Percentiles rank a stretch among this genome's conserved stretches.
phyloP scores from a whole-genome alignment of 2,888 invertebrate species.

The Seira musarum region DNA sequence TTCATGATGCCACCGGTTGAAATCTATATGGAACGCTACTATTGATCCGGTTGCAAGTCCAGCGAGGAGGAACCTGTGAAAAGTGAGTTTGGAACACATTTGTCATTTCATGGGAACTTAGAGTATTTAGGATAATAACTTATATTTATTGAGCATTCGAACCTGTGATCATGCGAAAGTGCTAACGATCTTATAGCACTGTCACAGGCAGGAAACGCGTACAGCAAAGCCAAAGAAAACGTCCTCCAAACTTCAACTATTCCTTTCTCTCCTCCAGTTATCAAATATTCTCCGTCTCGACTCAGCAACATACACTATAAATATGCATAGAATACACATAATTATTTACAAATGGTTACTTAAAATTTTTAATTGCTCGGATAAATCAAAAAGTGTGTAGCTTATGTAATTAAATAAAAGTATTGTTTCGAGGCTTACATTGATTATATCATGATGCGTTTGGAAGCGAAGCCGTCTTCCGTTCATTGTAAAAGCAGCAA shows the following conservation, averaged over 20 bases:
- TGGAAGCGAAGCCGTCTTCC: slow-evolving; percentile 91
- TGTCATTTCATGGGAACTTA: too few species aligned
- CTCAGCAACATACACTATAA: slow-evolving; percentile 91
- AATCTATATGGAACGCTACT: slow-evolving; percentile 99
- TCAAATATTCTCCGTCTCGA: slow-evolving; percentile 98
- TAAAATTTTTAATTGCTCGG: not conserved
- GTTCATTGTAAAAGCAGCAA: slow-evolving; percentile 95
- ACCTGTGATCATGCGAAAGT: slow-evolving; percentile 99
- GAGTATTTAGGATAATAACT: not conserved
- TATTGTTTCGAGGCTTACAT: slow-evolving; percentile 76
- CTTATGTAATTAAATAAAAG: not conserved
- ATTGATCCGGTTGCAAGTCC: slow-evolving; percentile 98
- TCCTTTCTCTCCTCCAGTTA: slow-evolving; percentile 97
- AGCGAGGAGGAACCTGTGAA: slow-evolving; percentile 93
- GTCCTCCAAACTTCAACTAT: slow-evolving; percentile 99
- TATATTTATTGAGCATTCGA: slow-evolving; percentile 61
- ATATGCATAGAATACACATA: too few species aligned
- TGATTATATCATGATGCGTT: slow-evolving; percentile 95
- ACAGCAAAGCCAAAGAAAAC: slow-evolving; percentile 95
- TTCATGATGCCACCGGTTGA: slow-evolving; percentile 98
- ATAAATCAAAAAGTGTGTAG: too few species aligned
- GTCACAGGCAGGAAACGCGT: slow-evolving; percentile 98
- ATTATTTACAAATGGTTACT: slow-evolving; percentile 39
- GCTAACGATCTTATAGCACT: slow-evolving; percentile 95
- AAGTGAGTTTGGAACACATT: slow-evolving; percentile 52